Base-by-base conservation (phyloP, 2,797 vertebrate genomes). In the Dallia pectoralis region DNA sequence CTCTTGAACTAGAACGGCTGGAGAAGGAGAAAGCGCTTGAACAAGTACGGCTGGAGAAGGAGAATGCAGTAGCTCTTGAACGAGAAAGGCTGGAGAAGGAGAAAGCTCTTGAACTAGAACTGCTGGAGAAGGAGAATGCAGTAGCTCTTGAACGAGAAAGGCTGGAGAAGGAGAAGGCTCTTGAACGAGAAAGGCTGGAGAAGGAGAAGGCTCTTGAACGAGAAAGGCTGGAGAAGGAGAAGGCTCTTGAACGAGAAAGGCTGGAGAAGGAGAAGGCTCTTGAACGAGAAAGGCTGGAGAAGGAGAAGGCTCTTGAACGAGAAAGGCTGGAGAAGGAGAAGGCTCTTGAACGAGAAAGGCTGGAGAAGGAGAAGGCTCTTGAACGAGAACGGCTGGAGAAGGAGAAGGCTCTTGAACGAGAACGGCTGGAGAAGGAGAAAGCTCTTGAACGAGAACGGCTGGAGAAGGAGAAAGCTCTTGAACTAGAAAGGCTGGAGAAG, bases 51-150 rank as follows among this genome's bases (percentile, higher is more conserved):
- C n/a, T n/a, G n/a, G n/a, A n/a, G 66, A 79, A 66, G 53, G 68
- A 81, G 29, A 74, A 64, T n/a, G n/a, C n/a, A n/a, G n/a, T n/a
- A 15, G 81, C 81, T 71, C 64, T 88, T 61, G 86, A 91, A 81
- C 40, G 30, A 29, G 81, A 83, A 67, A 47, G 44, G 22, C 2
- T 25, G 81, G 66, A 65, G 27, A 73, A 53, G 63, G 72, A 63
- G 0, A 75, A 79, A 27, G 29, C 32, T 27, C 9, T 19, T 15
- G 19, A 77, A 74, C 75, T 0, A 59, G 74, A 29, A n/a, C n/a
- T n/a, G n/a, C n/a, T n/a, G n/a, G n/a, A n/a, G 47, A 65, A 68
- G 80, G 44, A 84, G 72, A 33, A n/a, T n/a, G n/a, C n/a, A n/a
- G n/a, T n/a, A 49, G 79, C 76, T 73, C 62, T 80, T 0, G 82